A percentile compares a stretch with the other conserved stretches of the same genome.
Conservation (phyloP, 2,888 invertebrate genomes). For the Monoplex corrugatus region DNA sequence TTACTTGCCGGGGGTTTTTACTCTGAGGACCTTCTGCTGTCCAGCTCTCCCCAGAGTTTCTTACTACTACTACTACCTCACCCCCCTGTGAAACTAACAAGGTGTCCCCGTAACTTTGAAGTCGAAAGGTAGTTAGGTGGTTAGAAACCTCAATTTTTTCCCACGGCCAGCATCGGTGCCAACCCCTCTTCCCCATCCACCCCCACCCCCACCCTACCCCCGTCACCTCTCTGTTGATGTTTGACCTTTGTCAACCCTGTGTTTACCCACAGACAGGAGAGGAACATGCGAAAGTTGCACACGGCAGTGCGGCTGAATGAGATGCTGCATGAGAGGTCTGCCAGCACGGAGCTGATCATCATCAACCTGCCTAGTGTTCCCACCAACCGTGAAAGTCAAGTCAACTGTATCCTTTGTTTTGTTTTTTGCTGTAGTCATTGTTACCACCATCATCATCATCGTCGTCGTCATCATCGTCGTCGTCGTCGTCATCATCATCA, state of each 20-base stretch:
- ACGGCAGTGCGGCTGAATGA: slow-evolving; percentile 98
- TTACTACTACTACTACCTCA: no score
- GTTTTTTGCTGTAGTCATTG: no score
- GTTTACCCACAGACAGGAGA: slow-evolving; percentile 84
- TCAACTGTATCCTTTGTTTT: slow-evolving; percentile 60
- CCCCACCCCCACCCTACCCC: no score
- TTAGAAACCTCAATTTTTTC: no score
- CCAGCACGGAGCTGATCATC: slow-evolving; percentile 97
- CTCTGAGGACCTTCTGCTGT: no score
- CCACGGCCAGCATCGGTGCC: no score
- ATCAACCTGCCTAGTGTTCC: slow-evolving; percentile 96
- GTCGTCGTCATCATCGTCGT: not conserved
- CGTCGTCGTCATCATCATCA: not conserved
- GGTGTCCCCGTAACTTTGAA: no score
- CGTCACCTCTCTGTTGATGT: not conserved
- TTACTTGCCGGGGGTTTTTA: no score
- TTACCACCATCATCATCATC: not conserved
- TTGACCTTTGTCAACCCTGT: not conserved
- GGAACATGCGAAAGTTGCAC: slow-evolving; percentile 98
- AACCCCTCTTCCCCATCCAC: no score
- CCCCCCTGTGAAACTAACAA: no score
- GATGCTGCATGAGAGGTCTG: slow-evolving; percentile 96
- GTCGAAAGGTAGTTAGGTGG: no score
- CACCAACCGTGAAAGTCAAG: slow-evolving; percentile 81
- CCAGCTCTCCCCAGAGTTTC: no score